phyloP scores from a whole-genome alignment of 2,113 vertebrate species.

The Pandion haliaetus region DNA sequence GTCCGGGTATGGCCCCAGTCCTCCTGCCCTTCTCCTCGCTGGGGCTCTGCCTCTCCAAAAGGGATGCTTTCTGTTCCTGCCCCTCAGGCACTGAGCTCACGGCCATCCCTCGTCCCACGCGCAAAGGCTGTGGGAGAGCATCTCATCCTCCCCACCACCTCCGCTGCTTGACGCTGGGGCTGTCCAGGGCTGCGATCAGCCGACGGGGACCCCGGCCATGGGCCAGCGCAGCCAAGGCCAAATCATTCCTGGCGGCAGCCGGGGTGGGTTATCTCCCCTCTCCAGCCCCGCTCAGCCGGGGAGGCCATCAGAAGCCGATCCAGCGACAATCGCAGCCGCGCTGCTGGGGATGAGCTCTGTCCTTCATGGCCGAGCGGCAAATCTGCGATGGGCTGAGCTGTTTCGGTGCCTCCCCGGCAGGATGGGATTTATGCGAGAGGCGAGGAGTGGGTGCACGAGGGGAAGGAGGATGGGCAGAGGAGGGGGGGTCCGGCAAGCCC shows the following conservation, averaged over 20 bases:
- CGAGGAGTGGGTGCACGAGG: not conserved
- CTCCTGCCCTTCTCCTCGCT: not conserved
- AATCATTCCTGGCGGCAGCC: not conserved
- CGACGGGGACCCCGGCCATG: not conserved
- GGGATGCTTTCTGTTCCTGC: not conserved
- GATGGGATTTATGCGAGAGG: not conserved
- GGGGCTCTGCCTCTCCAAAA: not conserved
- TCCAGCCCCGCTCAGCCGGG: not conserved
- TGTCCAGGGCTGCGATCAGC: not conserved
- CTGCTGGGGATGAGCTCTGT: not conserved
- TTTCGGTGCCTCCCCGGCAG: not conserved
- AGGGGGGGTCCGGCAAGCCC: not conserved
- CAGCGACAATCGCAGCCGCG: not conserved
- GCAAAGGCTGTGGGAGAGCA: not conserved
- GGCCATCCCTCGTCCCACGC: fast-evolving
- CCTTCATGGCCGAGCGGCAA: not conserved
- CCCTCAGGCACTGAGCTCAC: not conserved
- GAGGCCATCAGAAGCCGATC: not conserved
- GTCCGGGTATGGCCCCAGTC: fast-evolving
- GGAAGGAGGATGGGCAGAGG: not conserved
- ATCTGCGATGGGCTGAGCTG: not conserved
- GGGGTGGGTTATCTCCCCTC: not conserved
- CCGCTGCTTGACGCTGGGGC: fast-evolving
- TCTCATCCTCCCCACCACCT: not conserved
- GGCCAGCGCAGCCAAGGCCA: not conserved